A percentile compares a stretch with the other conserved stretches of the same genome.
Evolutionary conservation across 2,113 vertebrate species (phyloP).

Genomic region (Struthidea cinerea): DNA sequence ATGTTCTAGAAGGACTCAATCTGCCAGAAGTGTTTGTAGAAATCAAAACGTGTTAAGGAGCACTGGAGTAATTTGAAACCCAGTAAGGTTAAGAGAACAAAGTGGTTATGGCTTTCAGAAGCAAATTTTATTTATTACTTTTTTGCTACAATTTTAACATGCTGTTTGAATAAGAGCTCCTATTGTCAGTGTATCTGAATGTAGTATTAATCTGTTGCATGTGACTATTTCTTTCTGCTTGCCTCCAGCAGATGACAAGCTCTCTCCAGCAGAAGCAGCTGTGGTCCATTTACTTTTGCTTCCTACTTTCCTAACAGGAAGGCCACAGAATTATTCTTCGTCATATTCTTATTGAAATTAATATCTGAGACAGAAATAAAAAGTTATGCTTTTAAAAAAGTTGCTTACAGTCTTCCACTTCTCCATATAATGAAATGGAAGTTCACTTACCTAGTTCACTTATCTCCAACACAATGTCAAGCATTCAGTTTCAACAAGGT

Average conservation of each 20-base stretch:
- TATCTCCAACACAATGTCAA: neutral
- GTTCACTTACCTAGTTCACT: neutral
- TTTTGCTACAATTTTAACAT: neutral
- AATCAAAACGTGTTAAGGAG: neutral
- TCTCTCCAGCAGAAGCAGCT: neutral
- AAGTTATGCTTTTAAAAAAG: neutral
- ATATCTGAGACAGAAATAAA: neutral
- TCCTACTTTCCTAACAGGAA: neutral
- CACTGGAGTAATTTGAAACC: neutral
- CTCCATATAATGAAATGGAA: neutral
- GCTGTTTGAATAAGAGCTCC: neutral
- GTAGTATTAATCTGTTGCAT: neutral
- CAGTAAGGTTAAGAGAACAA: neutral
- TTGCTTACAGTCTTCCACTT: neutral
- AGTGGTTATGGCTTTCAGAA: conserved; percentile 13
- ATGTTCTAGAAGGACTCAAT: neutral
- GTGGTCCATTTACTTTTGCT: neutral
- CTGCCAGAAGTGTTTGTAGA: neutral
- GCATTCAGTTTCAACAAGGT: neutral
- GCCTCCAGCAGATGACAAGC: neutral
- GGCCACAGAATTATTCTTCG: neutral
- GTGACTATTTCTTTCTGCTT: neutral
- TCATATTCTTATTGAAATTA: neutral
- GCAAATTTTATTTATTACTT: neutral
- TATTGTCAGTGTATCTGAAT: neutral